phyloP scores from a whole-genome alignment of 1,140 invertebrate genomes.

The Ceratina japonica region DNA sequence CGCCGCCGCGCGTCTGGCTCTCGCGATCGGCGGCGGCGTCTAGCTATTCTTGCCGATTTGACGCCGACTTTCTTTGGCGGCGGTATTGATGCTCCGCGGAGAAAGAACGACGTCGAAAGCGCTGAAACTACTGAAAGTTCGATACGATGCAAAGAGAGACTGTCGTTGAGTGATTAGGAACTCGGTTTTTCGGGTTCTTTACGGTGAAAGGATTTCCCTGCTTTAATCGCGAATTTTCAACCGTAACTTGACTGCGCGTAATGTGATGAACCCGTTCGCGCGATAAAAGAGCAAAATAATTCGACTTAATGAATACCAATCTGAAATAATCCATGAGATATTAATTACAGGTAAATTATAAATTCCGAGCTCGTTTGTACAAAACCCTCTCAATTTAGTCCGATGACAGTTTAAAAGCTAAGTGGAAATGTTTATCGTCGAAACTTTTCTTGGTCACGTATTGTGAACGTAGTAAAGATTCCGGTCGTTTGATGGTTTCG shows the following conservation, averaged over 20 bases:
- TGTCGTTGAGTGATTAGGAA: slow-evolving; percentile 15
- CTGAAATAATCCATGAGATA: too few relatives aligned
- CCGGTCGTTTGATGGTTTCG: too few relatives aligned
- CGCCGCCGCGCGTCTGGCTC: slow-evolving; percentile 36
- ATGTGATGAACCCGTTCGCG: too few relatives aligned
- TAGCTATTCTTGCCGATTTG: slow-evolving; percentile 12
- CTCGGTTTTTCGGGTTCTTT: neutral
- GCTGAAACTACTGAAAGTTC: too few relatives aligned
- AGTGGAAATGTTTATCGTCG: too few relatives aligned
- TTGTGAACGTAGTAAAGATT: neutral
- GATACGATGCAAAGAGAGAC: neutral
- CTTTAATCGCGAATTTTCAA: neutral
- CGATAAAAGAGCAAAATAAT: too few relatives aligned
- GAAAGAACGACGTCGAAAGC: neutral
- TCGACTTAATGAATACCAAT: too few relatives aligned
- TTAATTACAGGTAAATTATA: too few relatives aligned
- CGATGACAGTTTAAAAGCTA: too few relatives aligned
- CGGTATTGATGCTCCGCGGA: slow-evolving; percentile 1
- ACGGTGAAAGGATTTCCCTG: neutral
- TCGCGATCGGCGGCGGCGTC: slow-evolving; percentile 32
- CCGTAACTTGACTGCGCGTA: too few relatives aligned
- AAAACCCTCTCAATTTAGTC: too few relatives aligned
- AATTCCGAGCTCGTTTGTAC: too few relatives aligned
- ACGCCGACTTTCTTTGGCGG: slow-evolving; percentile 14
- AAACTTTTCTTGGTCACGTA: neutral